Evolutionary conservation across 1,140 invertebrate genomes (phyloP), one percentile per base, ranked within the genome.

Genomic region (Heliothis subflexa): DNA sequence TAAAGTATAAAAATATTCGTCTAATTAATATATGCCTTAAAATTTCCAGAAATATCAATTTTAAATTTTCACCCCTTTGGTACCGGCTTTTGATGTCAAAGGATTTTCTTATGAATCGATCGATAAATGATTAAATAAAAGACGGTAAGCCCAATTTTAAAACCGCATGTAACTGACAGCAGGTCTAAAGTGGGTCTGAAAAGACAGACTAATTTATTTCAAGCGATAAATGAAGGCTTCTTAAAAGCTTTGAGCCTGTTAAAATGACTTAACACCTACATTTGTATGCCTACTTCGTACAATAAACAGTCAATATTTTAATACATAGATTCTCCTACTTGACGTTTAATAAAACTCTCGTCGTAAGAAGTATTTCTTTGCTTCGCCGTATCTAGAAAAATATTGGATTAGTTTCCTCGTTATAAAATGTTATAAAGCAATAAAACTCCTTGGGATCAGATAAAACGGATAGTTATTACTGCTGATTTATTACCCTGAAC

Each of bases 341-440:
- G 1, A 16, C 0, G 13, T 71, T 54, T 54, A 16, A 55, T 71
- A 25, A 71, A 54, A 71, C 49, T 71, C 50, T 21, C 50, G 2
- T 12, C 5, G 25, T 40, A 55, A 40, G 50, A 71, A 66, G 40
- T 47, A 66, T 40, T 52, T 71, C 50, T 71, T 55, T 71, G 28
- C 50, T 10, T 54, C 49, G 10, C 25, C 25, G 50, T 54, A 54
- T 71, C 68, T 54, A 55, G 50, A 40, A 71, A 70, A 71, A 71
- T 71, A 55, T 71, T 71, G 68, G 68, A 71, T 71, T 71, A 71
- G 68, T 71, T 71, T 71, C 54, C 68, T 71, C 68, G 50, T 71
- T 71, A 71, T 71, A 71, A 70, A 52, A 71, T 71, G 54, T 55
- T 71, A 71, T 71, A 71, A 71, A 71, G 68, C 68, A 71, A 71